Evolutionary conservation across 2,113 vertebrate genomes (phyloP).

Genomic region (Kobus ellipsiprymnus): DNA sequence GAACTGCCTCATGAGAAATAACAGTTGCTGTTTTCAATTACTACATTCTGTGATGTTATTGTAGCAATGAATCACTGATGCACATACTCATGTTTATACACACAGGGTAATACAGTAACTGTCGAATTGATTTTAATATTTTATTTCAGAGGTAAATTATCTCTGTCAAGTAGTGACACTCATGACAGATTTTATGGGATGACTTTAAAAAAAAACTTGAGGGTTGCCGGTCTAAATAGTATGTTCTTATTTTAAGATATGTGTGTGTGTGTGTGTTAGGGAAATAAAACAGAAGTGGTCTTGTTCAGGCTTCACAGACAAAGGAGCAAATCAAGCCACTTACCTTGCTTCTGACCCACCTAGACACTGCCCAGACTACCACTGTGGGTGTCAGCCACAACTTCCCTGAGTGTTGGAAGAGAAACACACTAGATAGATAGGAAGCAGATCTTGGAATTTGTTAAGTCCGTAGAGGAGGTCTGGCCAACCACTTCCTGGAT

Average conservation of each 20-base stretch:
- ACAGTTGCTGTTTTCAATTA: background rate
- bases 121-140: background rate
- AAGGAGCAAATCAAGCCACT: background rate
- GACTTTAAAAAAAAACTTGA: background rate
- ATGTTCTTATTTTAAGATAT: background rate
- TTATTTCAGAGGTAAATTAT: background rate
- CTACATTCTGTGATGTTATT: background rate
- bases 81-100: background rate
- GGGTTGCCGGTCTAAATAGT: background rate
- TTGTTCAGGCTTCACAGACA: background rate
- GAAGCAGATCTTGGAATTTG: background rate
- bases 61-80: background rate
- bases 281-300: background rate
- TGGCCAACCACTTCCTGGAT: background rate
- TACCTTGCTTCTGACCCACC: background rate
- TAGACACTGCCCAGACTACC: background rate
- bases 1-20: background rate
- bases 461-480: background rate
- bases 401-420: background rate
- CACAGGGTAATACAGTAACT: background rate
- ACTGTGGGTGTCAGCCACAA: background rate
- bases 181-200: background rate
- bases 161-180: background rate
- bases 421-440: background rate
- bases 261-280: background rate